A percentile compares a stretch with the other conserved stretches of the same genome.
phyloP scores from a whole-genome alignment of 2,113 vertebrate genomes.

The Arizona elegans region DNA sequence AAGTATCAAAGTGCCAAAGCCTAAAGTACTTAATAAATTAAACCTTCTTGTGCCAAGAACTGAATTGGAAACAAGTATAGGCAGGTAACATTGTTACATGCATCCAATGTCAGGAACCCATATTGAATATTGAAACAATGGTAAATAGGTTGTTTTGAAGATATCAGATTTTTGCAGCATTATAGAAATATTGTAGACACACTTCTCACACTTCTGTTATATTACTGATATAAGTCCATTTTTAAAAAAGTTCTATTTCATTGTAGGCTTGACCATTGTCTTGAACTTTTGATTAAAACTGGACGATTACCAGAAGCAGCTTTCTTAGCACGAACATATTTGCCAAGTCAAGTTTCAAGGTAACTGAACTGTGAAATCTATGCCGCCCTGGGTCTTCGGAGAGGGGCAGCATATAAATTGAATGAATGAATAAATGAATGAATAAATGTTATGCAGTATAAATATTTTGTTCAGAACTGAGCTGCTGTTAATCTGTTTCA shows the following conservation, averaged over 20 bases:
- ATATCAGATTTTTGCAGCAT: background rate
- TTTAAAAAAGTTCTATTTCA: background rate
- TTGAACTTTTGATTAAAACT: conserved; percentile 93
- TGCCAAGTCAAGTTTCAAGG: conserved; percentile 97
- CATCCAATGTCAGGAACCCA: background rate
- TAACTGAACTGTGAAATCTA: conserved; percentile 30
- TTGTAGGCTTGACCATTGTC: conserved; percentile 87
- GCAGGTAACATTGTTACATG: background rate
- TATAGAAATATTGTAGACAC: background rate
- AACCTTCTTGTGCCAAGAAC: background rate
- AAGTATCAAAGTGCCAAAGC: background rate
- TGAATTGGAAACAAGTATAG: background rate
- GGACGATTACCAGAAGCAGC: conserved; percentile 95
- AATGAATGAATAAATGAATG: too few species aligned
- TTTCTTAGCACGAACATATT: conserved; percentile 92
- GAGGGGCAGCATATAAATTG: too few species aligned
- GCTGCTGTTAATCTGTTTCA: conserved; percentile 30
- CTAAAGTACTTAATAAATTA: background rate
- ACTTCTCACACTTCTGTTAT: background rate
- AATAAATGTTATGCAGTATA: background rate
- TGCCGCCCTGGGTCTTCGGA: background rate
- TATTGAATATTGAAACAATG: background rate
- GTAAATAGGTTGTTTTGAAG: background rate
- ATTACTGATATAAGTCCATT: background rate
- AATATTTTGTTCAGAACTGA: background rate